Evolutionary conservation across 2,113 vertebrate species (phyloP), one percentile per base, ranked within the genome.

Genomic region (Petroica traversi): DNA sequence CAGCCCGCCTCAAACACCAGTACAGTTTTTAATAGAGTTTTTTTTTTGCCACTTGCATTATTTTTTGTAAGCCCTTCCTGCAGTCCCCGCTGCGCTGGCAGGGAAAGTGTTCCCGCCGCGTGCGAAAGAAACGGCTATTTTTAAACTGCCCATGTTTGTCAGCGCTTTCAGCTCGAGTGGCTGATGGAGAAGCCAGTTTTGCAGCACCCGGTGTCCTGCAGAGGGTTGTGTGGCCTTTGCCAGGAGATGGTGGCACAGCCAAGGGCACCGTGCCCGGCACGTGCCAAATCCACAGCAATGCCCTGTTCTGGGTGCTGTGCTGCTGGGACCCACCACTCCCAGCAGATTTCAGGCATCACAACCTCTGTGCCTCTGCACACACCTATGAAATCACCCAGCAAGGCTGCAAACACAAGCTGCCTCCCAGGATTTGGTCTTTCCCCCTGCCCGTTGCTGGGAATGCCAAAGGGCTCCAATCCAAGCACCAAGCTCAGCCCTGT

Each of bases 71-170:
- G 79, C 67, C 79, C 67, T 91, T 72, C 59, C 89, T 12, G 93
- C 93, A 85, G 91, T 92, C 75, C 72, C 68, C 1, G 2, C 94
- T 92, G 89, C 14, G 66, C 86, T 64, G 80, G 92, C 95, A 92
- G 68, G 80, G 83, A 95, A 84, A 88, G 59, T 0, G 33, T 64
- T 92, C 83, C 84, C 6, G 6, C 66, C 26, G 12, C 4, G 11
- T 87, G 92, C 3, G 6, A 79, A 85, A 73, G 78, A 52, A 46
- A 3, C 2, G 66, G 85, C 96, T 96, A 96, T 96, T 96, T 96
- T 95, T 96, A 97, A 93, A 66, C 84, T 63, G 13, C 59, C 29
- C 6, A 3, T 38, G 83, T 91, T 90, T 86, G 93, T 91, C 96
- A 95, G 94, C 23, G 14, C 78, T 95, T 76, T 90, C 12, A 1